A percentile compares a stretch with the other conserved stretches of the same genome.
Evolutionary conservation across 1,140 invertebrate genomes (phyloP).

Genomic region (Sitophilus oryzae): DNA sequence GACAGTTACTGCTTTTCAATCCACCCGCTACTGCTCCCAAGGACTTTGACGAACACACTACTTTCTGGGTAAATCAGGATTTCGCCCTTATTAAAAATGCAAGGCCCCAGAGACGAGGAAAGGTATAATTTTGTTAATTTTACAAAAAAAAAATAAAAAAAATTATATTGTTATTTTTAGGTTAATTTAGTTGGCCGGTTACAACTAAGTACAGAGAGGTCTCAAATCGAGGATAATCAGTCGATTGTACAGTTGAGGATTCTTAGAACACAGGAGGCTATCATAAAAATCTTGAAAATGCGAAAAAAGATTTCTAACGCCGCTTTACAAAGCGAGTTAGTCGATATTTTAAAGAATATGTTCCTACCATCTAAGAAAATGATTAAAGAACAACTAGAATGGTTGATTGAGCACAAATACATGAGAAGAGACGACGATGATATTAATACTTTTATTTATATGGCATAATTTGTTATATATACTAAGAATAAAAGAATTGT

Average conservation of each 20-base stretch:
- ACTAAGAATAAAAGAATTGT: slow-evolving; percentile 25
- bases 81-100: slow-evolving; percentile 89
- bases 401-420: slow-evolving; percentile 98
- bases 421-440: slow-evolving; percentile 94
- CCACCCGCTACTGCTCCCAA: slow-evolving; percentile 78
- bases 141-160: neutral
- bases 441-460: slow-evolving; percentile 97
- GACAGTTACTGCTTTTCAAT: slow-evolving; percentile 80
- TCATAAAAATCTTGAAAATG: slow-evolving; percentile 99
- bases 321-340: slow-evolving; percentile 91
- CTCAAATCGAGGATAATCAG: slow-evolving; percentile 95
- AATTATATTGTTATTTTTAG: slow-evolving; percentile 32
- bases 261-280: slow-evolving; percentile 88
- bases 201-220: slow-evolving; percentile 90
- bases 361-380: slow-evolving; percentile 98
- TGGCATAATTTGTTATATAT: slow-evolving; percentile 64
- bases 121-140: slow-evolving; percentile 49
- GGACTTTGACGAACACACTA: slow-evolving; percentile 88
- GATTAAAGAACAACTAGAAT: slow-evolving; percentile 99
- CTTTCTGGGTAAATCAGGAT: slow-evolving; percentile 96
- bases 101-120: slow-evolving; percentile 88
- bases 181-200: slow-evolving; percentile 89
- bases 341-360: slow-evolving; percentile 99
- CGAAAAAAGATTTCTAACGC: slow-evolving; percentile 89
- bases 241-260: slow-evolving; percentile 94